Evolutionary conservation across 2,113 vertebrate genomes (phyloP).

Genomic region (Myotis davidii): DNA sequence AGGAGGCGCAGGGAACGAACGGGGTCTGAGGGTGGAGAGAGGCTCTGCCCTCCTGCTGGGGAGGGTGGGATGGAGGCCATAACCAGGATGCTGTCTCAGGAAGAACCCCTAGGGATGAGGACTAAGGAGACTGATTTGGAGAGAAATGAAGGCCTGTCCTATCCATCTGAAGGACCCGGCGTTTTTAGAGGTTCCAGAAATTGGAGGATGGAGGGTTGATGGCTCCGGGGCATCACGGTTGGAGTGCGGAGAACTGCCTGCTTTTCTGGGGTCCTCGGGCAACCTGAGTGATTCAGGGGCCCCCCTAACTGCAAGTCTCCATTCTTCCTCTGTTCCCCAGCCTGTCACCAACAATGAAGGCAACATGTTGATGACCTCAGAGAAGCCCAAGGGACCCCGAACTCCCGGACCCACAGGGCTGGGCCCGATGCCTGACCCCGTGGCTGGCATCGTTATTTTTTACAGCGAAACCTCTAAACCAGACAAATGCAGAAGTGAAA

Average conservation of each 20-base stretch:
- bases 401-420: neutral
- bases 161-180: no score
- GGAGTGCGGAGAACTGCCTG: accelerated
- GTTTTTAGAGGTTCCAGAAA: neutral
- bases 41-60: neutral
- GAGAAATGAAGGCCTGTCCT: neutral
- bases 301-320: neutral
- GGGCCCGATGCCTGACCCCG: no score
- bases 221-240: no score
- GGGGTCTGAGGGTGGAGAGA: neutral
- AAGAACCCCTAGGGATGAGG: neutral
- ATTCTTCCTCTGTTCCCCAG: neutral
- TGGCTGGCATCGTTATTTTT: neutral
- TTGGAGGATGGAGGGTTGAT: accelerated
- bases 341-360: neutral
- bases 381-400: neutral
- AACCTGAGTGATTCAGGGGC: accelerated
- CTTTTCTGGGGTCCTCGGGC: neutral
- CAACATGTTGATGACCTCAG: neutral
- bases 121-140: neutral
- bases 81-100: accelerated
- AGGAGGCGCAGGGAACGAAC: no score
- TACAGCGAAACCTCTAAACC: neutral
- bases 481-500: constrained; percentile 74
- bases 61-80: neutral